phyloP scores from a whole-genome alignment of 1,140 invertebrate genomes.

The Pseudomyrmex pallidus region DNA sequence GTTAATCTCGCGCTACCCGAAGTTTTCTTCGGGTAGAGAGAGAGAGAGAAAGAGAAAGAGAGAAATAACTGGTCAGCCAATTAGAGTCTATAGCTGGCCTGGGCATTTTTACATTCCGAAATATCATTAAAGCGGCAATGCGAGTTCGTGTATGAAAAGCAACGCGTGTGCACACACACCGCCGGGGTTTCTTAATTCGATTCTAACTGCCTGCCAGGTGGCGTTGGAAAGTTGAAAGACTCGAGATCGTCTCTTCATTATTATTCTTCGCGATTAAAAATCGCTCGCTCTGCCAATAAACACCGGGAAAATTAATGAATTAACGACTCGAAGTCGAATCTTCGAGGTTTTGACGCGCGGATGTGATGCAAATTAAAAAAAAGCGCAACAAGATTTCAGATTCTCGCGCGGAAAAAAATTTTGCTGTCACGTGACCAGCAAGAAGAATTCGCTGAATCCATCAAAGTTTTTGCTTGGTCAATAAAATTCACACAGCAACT shows the following conservation, averaged over 20 bases:
- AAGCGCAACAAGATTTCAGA: no score
- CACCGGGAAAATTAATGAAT: background rate
- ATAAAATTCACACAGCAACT: no score
- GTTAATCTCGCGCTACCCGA: conserved; percentile 38
- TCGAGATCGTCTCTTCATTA: conserved; percentile 36
- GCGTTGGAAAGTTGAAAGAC: conserved; percentile 41
- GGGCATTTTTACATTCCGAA: conserved; percentile 45
- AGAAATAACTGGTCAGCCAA: conserved; percentile 43
- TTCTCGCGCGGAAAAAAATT: no score
- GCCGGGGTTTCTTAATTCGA: conserved; percentile 55
- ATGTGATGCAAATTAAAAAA: no score
- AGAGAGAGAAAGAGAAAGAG: background rate
- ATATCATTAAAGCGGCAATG: conserved; percentile 63
- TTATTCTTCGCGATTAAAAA: conserved; percentile 50
- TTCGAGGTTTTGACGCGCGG: background rate
- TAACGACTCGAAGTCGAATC: background rate
- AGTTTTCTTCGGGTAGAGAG: conserved; percentile 23
- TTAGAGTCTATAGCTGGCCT: conserved; percentile 45
- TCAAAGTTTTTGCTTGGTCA: no score
- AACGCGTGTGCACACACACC: conserved; percentile 11
- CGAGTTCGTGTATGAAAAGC: conserved; percentile 40
- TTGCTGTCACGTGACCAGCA: no score
- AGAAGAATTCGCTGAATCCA: no score
- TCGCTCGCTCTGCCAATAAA: background rate
- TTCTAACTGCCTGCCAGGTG: conserved; percentile 52